Evolutionary conservation across 1,140 invertebrate genomes (phyloP).

Genomic region (Diorhabda carinulata): DNA sequence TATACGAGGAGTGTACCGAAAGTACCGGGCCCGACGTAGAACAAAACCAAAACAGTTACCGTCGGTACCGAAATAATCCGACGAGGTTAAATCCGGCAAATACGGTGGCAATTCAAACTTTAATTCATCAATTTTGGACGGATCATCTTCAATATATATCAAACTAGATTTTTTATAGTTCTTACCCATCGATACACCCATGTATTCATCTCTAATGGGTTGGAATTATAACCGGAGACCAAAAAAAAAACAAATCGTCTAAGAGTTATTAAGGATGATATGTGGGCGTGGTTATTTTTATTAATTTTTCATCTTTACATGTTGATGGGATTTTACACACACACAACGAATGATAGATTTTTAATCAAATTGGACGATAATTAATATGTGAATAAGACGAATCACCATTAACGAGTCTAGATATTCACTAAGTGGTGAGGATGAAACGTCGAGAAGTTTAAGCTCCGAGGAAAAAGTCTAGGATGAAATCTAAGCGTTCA

Average conservation of each 20-base stretch:
- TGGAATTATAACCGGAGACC: constrained; percentile 17
- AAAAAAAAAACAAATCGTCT: constrained; percentile 6
- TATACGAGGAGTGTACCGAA: not conserved
- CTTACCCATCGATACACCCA: not conserved
- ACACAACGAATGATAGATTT: too few species aligned
- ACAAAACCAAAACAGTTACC: too few species aligned
- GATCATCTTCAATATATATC: not conserved
- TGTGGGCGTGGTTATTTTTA: constrained; percentile 6
- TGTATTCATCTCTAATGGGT: constrained; percentile 10
- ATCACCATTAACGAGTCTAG: too few species aligned
- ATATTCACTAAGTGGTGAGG: too few species aligned
- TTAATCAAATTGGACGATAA: too few species aligned
- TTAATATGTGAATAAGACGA: too few species aligned
- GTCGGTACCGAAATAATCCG: too few species aligned
- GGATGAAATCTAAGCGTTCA: too few species aligned
- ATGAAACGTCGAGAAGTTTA: too few species aligned
- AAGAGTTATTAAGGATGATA: not conserved
- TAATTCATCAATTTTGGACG: not conserved
- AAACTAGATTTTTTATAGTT: not conserved
- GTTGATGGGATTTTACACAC: constrained; percentile 1
- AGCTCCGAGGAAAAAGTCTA: too few species aligned
- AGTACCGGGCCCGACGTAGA: not conserved
- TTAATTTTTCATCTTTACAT: not conserved
- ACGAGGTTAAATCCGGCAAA: too few species aligned
- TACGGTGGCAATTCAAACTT: too few species aligned